These are phyloP conservation scores for Dromococcyx pavoninus DNA, from an alignment of 2,797 vertebrate genomes.

Conservation along the genomic window DNA sequence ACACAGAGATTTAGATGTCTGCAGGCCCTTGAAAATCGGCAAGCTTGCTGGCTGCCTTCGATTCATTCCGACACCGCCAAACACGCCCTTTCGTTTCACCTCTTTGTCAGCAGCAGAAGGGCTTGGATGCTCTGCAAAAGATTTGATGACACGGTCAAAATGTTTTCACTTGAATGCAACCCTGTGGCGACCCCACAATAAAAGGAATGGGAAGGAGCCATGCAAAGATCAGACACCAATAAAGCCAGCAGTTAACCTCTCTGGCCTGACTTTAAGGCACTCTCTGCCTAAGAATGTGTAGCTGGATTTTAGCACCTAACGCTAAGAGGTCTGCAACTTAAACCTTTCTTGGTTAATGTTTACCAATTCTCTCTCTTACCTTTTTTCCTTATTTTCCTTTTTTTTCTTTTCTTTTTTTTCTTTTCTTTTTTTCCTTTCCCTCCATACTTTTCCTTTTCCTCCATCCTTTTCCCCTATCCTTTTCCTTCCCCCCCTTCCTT, in stretches of 20 bases:
- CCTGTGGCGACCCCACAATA: slow-evolving; percentile 54
- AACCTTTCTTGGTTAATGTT: not conserved
- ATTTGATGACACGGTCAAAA: slow-evolving; percentile 58
- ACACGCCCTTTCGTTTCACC: slow-evolving; percentile 40
- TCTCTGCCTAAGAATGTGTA: not conserved
- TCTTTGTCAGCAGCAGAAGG: slow-evolving; percentile 42
- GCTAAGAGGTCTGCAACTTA: not conserved
- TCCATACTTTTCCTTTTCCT: too few relatives aligned
- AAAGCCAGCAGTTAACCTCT: slow-evolving; percentile 45
- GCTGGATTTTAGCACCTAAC: not conserved
- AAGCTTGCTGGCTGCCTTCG: not conserved
- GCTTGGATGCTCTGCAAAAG: slow-evolving; percentile 19
- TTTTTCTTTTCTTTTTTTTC: not conserved
- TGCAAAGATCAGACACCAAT: slow-evolving; percentile 29
- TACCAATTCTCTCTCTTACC: not conserved
- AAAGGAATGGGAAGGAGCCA: slow-evolving; percentile 42
- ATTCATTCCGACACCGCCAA: slow-evolving; percentile 7
- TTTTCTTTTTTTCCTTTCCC: not conserved
- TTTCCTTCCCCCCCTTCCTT: not conserved
- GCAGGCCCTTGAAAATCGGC: not conserved
- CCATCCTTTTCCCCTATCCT: too few relatives aligned
- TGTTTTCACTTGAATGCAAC: slow-evolving; percentile 56
- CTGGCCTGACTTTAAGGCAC: not conserved
- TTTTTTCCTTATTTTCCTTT: not conserved
- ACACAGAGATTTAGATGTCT: slow-evolving; percentile 42